Evolutionary conservation across 2,888 invertebrate genomes (phyloP), one percentile per base, ranked within the genome.

Genomic region (Hypena proboscidalis): DNA sequence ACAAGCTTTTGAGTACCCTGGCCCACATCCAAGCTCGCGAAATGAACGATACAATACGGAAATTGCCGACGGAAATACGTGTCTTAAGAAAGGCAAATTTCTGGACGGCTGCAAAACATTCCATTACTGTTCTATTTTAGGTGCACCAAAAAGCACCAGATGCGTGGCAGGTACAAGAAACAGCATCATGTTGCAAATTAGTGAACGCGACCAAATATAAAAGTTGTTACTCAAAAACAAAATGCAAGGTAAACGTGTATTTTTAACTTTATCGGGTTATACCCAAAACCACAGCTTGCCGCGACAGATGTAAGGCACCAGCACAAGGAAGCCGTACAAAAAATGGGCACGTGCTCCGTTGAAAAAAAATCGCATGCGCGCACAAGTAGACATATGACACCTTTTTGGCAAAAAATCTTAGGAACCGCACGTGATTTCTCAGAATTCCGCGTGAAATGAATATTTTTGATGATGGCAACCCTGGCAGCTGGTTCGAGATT

Each of bases 171-270:
- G 90, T 90, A 89, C 78, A 67, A 71, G 70, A 47, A 56, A 67
- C 82, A 84, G 84, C 83, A 84, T 87, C 88, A 80, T 82, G 79
- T 87, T 86, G 87, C 87, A 85, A 87, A 88, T 86, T 80, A 77
- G 61, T 61, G 50, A 58, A 74, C 43, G 59, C 70, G 35, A 38
- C 65, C 44, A 41, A 80, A 56, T 80, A 55, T 0, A 40, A 50
- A 64, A 58, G 38, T 29, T 2, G 3, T 9, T 23, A 4, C 29
- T 29, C 7, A 14, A 31, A 35, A 9, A 17, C 4, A 25, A 20
- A 46, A 7, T 36, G 7, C 14, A 22, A 40, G 2, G 17, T 38
- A 10, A 25, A 30, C 9, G 15, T 10, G 15, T 4, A 33, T 60
- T 66, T 65, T 56, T 3, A 64, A 77, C 59, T 75, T 55, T 37